Base-by-base conservation (phyloP, 2,888 invertebrate genomes). In the Standfussiana lucernea region DNA sequence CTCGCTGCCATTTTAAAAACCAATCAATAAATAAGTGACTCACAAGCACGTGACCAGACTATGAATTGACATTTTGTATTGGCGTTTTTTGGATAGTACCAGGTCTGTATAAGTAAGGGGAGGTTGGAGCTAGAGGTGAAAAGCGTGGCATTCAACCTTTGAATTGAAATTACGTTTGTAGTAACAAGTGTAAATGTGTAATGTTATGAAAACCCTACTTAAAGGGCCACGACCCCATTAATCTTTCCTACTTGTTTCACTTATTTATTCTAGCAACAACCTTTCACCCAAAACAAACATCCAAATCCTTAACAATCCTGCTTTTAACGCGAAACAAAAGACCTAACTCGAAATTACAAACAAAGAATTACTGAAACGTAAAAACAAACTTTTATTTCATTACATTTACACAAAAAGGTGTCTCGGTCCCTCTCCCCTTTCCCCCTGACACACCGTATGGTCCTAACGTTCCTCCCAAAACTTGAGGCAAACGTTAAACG, bases 401-500 rank as follows among this genome's bases (percentile, higher is more conserved):
- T 86, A 83, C 71, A 83, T 65, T 85, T 79, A 83, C 66, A 71
- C 61, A 70, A 83, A 76, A 83, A 79, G 73, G 72, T 86, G 83
- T 85, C 68, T 77, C 67, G 18, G 45, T 35, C 32, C 18, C 62
- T 18, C 42, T 35, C 42, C 65, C 35, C 32, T 24, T 65, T 18
- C n/a, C 42, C 74, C 37, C 64, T 35, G 15, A 68, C 68, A 73
- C 82, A 69, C 80, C 86, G 65, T 73, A 83, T 85, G 86, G 65
- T 80, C 45, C 35, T 67, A 86, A 83, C 79, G 67, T 74, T 74
- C 37, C 68, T 64, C 45, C 80, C 72, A 67, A 86, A 87, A 87
- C 79, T 86, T 85, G 61, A 50, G 47, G 61, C 83, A 70, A 88
- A 82, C 75, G 74, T 79, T 85, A 77, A 86, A 83, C 72, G 75